These are phyloP conservation scores for Ferrisia virgata DNA, from an alignment of 2,888 invertebrate species.

Conservation along the genomic window DNA sequence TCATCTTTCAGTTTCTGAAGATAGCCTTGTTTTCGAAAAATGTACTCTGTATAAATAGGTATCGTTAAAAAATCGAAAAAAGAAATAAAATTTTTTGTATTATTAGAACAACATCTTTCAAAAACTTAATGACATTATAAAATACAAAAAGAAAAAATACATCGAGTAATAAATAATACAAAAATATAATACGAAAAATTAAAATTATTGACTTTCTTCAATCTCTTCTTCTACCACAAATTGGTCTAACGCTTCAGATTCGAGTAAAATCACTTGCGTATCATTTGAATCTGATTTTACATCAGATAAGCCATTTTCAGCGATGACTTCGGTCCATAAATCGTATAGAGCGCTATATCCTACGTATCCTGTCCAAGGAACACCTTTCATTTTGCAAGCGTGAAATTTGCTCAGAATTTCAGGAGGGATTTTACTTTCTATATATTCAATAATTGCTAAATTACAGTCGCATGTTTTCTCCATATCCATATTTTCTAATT, in stretches of 20 bases:
- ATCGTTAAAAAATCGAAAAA: no score
- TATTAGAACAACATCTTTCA: neutral
- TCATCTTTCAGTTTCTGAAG: neutral
- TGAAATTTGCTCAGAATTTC: neutral
- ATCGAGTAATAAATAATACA: neutral
- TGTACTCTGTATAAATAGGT: no score
- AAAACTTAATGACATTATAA: no score
- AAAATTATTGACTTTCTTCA: neutral
- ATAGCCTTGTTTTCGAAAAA: no score
- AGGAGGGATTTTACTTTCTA: neutral
- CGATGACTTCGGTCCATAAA: neutral
- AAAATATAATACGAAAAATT: neutral
- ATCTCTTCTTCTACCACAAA: neutral
- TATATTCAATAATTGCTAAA: neutral
- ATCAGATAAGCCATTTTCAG: neutral
- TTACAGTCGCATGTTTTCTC: neutral
- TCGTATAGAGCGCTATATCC: conserved; percentile 10
- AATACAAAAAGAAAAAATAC: no score
- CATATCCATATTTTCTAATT: neutral
- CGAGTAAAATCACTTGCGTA: neutral
- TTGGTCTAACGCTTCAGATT: neutral
- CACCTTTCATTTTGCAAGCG: neutral
- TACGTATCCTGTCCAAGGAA: neutral
- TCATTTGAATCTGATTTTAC: neutral
- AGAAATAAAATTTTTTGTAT: neutral